Percentiles rank a stretch among this genome's conserved stretches.
Evolutionary conservation across 2,888 invertebrate genomes (phyloP).

Genomic region (Noctua comes): DNA sequence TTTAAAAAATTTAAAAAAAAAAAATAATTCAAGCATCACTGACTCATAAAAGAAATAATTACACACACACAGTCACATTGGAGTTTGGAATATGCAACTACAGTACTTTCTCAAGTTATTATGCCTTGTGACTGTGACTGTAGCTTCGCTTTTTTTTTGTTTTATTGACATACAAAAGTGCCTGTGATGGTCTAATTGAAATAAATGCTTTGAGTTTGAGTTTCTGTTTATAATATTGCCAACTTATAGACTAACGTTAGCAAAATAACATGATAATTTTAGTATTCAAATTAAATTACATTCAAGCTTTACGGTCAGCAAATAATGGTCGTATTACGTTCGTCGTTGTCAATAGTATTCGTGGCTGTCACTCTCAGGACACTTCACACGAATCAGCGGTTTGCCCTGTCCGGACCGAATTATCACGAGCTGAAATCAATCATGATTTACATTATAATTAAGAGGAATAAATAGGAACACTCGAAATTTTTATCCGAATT

Average conservation of each 20-base stretch:
- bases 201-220: too few relatives aligned
- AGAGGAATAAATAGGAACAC: neutral
- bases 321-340: constrained; percentile 13
- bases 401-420: constrained; percentile 7
- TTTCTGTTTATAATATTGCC: too few relatives aligned
- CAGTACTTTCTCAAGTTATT: too few relatives aligned
- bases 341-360: constrained; percentile 29
- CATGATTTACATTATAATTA: neutral
- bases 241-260: neutral
- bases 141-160: too few relatives aligned
- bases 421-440: constrained; percentile 28
- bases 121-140: too few relatives aligned
- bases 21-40: too few relatives aligned
- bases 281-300: neutral
- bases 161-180: too few relatives aligned
- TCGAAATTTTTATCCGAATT: neutral
- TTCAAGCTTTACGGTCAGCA: neutral
- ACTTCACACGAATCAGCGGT: constrained; percentile 40
- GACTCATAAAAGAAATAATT: too few relatives aligned
- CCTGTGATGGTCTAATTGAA: too few relatives aligned
- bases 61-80: too few relatives aligned
- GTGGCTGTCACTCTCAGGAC: constrained; percentile 42
- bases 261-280: neutral
- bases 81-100: too few relatives aligned
- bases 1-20: too few relatives aligned